phyloP scores from a whole-genome alignment of 2,888 invertebrate genomes.

The Cheilosia impressa region DNA sequence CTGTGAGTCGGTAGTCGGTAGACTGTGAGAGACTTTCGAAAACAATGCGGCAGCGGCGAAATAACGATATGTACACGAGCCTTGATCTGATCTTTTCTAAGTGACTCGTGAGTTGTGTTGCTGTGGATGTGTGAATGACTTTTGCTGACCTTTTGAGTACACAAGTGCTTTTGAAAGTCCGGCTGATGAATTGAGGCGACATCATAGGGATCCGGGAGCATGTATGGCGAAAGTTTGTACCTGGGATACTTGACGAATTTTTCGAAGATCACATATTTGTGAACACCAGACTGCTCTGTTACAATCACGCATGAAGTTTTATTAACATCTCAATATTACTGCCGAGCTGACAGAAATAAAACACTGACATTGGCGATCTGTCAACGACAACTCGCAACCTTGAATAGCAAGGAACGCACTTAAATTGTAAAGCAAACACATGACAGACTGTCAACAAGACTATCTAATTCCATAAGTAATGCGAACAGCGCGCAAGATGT shows the following conservation, averaged over 20 bases:
- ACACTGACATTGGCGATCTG: background rate
- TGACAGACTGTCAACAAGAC: conserved; percentile 31
- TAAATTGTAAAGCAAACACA: conserved; percentile 46
- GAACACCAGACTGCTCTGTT: too few species aligned
- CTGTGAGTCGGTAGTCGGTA: background rate
- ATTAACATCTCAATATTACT: background rate
- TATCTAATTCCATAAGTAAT: conserved; percentile 29
- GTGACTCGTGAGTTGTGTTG: conserved; percentile 34
- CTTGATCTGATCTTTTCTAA: conserved; percentile 53
- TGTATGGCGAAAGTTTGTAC: background rate
- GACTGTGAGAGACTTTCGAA: conserved; percentile 27
- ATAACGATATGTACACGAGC: conserved; percentile 1
- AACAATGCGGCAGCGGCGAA: conserved; percentile 31
- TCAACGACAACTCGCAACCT: background rate
- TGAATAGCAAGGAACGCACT: background rate
- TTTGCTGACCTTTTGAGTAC: conserved; percentile 58
- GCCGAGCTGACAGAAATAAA: background rate
- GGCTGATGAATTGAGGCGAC: conserved; percentile 3
- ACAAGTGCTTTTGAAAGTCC: conserved; percentile 2
- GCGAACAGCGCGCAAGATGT: conserved; percentile 17
- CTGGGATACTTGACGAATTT: too few species aligned
- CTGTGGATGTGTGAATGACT: conserved; percentile 56
- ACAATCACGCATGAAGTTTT: too few species aligned
- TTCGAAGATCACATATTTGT: background rate
- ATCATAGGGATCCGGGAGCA: conserved; percentile 18